A percentile compares a stretch with the other conserved stretches of the same genome.
Evolutionary conservation across 1,140 invertebrate species (phyloP).

Genomic region (Apocrypta bakeri): DNA sequence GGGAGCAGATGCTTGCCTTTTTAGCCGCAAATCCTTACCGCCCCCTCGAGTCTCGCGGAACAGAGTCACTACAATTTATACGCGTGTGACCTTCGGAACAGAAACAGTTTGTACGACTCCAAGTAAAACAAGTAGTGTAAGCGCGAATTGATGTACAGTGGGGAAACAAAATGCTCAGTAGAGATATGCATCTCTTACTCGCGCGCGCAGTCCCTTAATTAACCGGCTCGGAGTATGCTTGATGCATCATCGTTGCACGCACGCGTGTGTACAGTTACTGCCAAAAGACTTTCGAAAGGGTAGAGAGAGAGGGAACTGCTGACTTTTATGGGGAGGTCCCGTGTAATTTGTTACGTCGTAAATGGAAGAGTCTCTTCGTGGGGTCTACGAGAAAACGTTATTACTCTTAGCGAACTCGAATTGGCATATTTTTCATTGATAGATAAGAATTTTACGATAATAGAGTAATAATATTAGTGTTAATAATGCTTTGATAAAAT

Average conservation of each 20-base stretch:
- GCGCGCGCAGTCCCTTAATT: conserved; percentile 25
- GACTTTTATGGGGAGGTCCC: background rate
- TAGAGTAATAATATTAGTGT: no score
- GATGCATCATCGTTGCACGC: background rate
- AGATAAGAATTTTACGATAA: no score
- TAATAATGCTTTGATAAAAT: no score
- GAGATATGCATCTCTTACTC: conserved; percentile 24
- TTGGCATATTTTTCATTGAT: background rate
- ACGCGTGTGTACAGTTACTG: background rate
- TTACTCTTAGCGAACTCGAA: background rate
- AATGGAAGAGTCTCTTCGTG: background rate
- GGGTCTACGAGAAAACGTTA: background rate
- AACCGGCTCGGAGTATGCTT: conserved; percentile 16
- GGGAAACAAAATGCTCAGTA: conserved; percentile 34
- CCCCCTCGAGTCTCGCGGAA: background rate
- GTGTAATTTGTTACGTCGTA: background rate
- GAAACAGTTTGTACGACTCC: conserved; percentile 33
- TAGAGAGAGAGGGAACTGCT: background rate
- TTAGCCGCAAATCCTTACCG: background rate
- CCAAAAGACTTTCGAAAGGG: background rate
- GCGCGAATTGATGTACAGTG: no score
- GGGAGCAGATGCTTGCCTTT: background rate
- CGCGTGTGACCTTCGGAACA: conserved; percentile 33
- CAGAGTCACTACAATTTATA: conserved; percentile 38
- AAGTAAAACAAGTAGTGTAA: background rate